A percentile compares a stretch with the other conserved stretches of the same genome.
phyloP scores from a whole-genome alignment of 2,888 invertebrate genomes.

The Chrysolina americana region DNA sequence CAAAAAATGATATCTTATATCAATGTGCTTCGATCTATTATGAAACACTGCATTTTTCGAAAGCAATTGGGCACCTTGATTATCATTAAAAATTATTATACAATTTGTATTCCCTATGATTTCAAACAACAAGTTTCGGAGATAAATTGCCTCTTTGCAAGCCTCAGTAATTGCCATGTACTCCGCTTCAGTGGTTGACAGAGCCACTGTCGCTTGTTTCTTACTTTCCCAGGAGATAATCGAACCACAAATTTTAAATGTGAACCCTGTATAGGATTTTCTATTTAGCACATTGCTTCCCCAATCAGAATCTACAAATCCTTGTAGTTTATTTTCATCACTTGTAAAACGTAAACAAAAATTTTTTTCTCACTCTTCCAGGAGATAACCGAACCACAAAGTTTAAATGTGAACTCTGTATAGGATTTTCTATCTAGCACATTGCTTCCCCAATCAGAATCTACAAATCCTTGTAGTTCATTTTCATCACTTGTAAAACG shows the following conservation, averaged over 20 bases:
- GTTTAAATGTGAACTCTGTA: no score
- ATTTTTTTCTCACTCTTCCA: no score
- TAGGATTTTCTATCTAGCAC: no score
- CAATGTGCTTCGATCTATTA: neutral
- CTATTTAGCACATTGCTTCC: no score
- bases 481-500: no score
- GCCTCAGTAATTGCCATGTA: constrained; percentile 58
- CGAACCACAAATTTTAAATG: constrained; percentile 24
- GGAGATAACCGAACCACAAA: no score
- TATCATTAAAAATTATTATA: neutral
- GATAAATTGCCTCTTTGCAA: constrained; percentile 50
- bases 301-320: no score
- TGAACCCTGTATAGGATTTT: no score
- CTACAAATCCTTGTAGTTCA: no score
- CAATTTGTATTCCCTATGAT: neutral
- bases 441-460: no score
- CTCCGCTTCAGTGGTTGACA: constrained; percentile 57
- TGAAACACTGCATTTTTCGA: neutral
- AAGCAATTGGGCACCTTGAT: neutral
- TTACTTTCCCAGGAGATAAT: neutral
- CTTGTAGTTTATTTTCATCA: no score
- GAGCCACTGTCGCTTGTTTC: neutral
- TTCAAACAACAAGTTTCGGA: neutral
- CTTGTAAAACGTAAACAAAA: no score
- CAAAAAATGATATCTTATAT: neutral